Evolutionary conservation across 2,113 vertebrate genomes (phyloP).

Genomic region (Pygoscelis adeliae): DNA sequence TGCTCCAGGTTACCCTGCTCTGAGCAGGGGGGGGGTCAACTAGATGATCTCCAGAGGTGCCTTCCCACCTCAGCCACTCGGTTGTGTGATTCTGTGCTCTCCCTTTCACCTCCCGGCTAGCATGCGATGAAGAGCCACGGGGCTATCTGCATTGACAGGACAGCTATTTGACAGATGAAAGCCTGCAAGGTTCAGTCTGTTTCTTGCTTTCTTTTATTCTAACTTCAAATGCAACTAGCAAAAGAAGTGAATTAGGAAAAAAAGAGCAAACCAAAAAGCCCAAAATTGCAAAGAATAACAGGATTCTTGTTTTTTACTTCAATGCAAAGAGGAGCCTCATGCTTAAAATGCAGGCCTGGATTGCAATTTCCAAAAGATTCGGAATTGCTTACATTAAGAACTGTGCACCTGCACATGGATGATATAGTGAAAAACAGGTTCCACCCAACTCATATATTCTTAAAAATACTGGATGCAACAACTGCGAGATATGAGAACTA

Average conservation of each 20-base stretch:
- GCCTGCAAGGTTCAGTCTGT: neutral
- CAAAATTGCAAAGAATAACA: neutral
- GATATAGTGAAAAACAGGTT: neutral
- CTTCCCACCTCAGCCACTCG: neutral
- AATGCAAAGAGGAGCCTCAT: neutral
- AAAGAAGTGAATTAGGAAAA: neutral
- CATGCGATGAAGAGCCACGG: neutral
- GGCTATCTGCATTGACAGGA: neutral
- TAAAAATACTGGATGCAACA: neutral
- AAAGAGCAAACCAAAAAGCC: neutral
- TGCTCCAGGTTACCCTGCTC: neutral
- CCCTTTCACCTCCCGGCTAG: neutral
- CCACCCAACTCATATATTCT: neutral
- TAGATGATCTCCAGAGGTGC: neutral
- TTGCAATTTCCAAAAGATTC: neutral
- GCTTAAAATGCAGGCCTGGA: neutral
- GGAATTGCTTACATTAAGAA: neutral
- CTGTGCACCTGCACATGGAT: neutral
- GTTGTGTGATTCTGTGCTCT: neutral
- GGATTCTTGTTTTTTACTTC: neutral
- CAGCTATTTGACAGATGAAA: neutral
- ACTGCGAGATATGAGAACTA: neutral
- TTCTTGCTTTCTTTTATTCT: neutral
- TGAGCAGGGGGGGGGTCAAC: rapidly evolving
- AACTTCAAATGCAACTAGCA: neutral